phyloP scores from a whole-genome alignment of 2,888 invertebrate genomes.

The Xanthostigma xanthostigma region DNA sequence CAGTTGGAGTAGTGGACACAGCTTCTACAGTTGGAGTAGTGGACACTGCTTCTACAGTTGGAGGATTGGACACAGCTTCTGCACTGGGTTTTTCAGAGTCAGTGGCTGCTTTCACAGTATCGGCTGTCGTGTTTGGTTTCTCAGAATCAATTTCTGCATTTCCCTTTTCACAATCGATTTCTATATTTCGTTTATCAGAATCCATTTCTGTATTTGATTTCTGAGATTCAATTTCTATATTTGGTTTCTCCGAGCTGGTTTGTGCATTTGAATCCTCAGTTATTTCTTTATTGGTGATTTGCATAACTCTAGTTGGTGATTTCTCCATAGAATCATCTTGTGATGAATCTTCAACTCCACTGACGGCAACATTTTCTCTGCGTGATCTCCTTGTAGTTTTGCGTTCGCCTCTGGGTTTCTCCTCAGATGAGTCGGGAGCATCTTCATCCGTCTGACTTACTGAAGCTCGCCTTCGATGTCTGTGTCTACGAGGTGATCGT shows the following conservation, averaged over 20 bases:
- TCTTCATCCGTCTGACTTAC: constrained; percentile 36
- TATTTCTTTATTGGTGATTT: constrained; percentile 11
- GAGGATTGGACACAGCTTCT: not conserved
- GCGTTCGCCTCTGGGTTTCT: constrained; percentile 29
- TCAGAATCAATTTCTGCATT: constrained; percentile 6
- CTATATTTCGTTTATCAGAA: constrained; percentile 1
- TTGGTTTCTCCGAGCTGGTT: constrained; percentile 23
- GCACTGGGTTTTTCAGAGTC: constrained; percentile 4
- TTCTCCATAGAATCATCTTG: constrained; percentile 13
- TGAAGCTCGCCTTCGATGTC: constrained; percentile 27
- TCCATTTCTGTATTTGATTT: constrained; percentile 4
- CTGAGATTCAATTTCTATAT: constrained; percentile 22
- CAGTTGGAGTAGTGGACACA: not conserved
- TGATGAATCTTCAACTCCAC: constrained; percentile 5
- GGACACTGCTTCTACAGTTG: not conserved
- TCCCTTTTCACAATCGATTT: constrained; percentile 1
- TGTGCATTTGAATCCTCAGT: constrained; percentile 21
- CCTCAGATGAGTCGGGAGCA: constrained; percentile 31
- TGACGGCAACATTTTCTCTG: constrained; percentile 5
- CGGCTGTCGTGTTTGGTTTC: constrained; percentile 2
- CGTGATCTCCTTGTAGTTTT: constrained; percentile 20
- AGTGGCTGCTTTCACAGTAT: constrained; percentile 2
- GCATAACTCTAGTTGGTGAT: constrained; percentile 6
- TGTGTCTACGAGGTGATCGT: constrained; percentile 29
- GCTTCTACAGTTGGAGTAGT: constrained; percentile 15